Evolutionary conservation across 92 coral and sea anemone species (phyloP), one percentile per base, ranked within the genome.

Genomic region (Montipora capitata): DNA sequence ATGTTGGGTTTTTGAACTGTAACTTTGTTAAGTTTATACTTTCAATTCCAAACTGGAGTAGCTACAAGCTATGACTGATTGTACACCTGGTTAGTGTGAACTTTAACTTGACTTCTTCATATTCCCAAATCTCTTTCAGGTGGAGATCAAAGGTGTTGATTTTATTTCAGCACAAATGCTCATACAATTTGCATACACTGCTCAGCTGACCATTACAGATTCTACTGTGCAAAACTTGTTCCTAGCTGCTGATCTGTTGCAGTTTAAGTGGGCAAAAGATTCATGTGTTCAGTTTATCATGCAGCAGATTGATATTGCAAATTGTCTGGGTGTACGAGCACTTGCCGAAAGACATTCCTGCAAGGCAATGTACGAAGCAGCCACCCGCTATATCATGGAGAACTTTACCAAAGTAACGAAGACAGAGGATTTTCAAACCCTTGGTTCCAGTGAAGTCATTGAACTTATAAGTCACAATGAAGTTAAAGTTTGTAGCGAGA

Each of bases 101-200:
- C 35, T 27, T 27, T 27, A 27, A 27, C 35, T 27, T 27, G 35
- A 27, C 2, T 1, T 27, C 35, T 27, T 27, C 35, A 27, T 27
- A 10, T 48, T 48, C 52, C 52, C 52, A 48, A 48, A 48, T 48
- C 10, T 2, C 35, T 82, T 75, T 4, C 57, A 96, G 98, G 96
- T 98, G 59, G 95, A 96, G 83, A 96, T 98, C 67, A 94, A 96
- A 63, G 99, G 88, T 69, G 96, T 98, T 10, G 98, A 94, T 58
- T 87, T 95, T 74, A 91, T 82, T 10, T 87, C 99, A 45, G 78
- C 92, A 10, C 90, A 91, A 65, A 82, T 76, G 38, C 98, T 98
- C 41, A 84, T 98, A 10, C 87, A 91, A 85, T 98, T 94, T 73
- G 96, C 98, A 18, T 98, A 98, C 91, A 94, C 99, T 4, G 90